Percentiles rank a stretch among this genome's conserved stretches.
These are phyloP conservation scores for Pantherophis vulpinus DNA, from an alignment of 2,797 vertebrate species.

Conservation along the genomic window DNA sequence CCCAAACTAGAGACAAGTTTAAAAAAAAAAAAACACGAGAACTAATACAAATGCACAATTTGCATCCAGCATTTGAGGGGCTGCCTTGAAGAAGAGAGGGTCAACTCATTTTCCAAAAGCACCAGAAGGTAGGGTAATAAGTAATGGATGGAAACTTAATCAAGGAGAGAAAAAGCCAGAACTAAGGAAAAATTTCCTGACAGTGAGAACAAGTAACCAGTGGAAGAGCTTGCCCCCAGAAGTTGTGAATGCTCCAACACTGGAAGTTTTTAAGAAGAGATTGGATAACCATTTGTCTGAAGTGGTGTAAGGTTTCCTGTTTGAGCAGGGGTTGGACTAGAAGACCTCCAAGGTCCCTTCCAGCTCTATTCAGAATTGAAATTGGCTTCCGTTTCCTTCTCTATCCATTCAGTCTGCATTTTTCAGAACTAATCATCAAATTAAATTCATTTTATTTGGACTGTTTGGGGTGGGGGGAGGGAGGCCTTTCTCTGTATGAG, in stretches of 20 bases:
- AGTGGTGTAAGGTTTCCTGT: not conserved
- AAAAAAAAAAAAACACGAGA: not conserved
- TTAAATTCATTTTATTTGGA: not conserved
- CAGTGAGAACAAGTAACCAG: too few relatives aligned
- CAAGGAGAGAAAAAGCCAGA: not conserved
- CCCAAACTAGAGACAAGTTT: not conserved
- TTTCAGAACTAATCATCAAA: not conserved
- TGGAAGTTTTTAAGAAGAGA: too few relatives aligned
- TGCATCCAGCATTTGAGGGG: not conserved
- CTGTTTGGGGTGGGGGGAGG: too few relatives aligned
- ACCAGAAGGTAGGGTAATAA: not conserved
- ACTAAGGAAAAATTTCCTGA: too few relatives aligned
- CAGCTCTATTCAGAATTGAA: not conserved
- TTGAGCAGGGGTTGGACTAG: not conserved
- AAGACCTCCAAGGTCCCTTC: not conserved
- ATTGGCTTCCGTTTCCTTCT: not conserved
- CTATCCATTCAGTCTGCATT: not conserved
- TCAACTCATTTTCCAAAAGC: not conserved
- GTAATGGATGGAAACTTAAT: not conserved
- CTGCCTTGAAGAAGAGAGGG: not conserved
- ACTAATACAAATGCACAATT: not conserved
- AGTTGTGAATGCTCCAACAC: too few relatives aligned
- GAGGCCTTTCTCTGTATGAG: not conserved
- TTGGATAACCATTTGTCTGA: not conserved
- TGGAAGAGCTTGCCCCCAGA: too few relatives aligned